Conservation (phyloP, 2,797 vertebrate genomes). For the Hylomyscus alleni region DNA sequence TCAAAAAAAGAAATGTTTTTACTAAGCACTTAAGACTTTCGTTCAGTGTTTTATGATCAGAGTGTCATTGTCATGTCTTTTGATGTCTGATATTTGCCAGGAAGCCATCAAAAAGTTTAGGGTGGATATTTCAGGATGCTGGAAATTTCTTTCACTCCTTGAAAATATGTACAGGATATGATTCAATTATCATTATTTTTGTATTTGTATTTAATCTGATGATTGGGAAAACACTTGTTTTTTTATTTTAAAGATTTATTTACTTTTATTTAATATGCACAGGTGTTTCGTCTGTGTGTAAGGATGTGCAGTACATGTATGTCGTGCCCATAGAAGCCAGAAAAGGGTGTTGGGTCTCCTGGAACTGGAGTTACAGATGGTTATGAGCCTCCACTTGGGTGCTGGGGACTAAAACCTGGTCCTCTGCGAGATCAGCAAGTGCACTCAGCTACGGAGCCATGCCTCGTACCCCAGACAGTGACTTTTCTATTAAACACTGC, state of each 20-base stretch:
- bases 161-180: not conserved
- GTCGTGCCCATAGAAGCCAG: not conserved
- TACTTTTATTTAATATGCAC: not conserved
- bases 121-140: not conserved
- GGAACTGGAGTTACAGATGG: not conserved
- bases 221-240: not conserved
- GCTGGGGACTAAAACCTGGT: not conserved
- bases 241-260: not conserved
- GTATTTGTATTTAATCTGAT: not conserved
- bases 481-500: constrained; percentile 54
- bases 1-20: not conserved
- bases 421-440: not conserved
- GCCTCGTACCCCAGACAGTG: not conserved
- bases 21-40: not conserved
- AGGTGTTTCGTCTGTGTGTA: no score
- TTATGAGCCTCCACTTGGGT: not conserved
- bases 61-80: constrained; percentile 48
- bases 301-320: no score
- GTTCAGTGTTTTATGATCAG: not conserved
- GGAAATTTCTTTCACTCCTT: not conserved
- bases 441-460: not conserved
- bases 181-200: constrained; percentile 47
- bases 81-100: constrained; percentile 19
- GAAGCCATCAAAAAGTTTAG: constrained; percentile 38
- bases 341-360: not conserved